Base-by-base conservation (phyloP, 2,888 invertebrate genomes). In the Melanchra persicariae region DNA sequence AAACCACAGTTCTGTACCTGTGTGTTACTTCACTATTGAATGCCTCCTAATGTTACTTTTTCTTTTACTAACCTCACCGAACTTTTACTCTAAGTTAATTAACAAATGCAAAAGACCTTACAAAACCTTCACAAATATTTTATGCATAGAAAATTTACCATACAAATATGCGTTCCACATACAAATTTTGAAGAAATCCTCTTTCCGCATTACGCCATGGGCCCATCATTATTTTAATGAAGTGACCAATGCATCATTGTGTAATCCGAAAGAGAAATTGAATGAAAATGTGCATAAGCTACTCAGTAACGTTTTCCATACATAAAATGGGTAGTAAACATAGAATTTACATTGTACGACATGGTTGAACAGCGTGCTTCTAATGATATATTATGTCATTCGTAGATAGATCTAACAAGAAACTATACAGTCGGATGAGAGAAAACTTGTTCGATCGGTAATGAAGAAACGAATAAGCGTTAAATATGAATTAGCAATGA, bases 241-340 rank as follows among this genome's bases (percentile, higher is more conserved):
- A 68, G 62, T 74, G 55, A 70, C 70, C 63, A 54, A 69, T 65
- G 62, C 7, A 37, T 70, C 34, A 77, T 85, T 84, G 71, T 85
- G 83, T 68, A 84, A 84, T 70, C 34, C 37, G 60, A 83, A 83
- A 84, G 83, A 66, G 85, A 83, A 83, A 85, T 57, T 80, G 61
- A 74, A 84, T 66, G 74, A 79, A 77, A 80, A 79, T 65, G n/a
- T 58, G 47, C 54, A 19, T 71, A 54, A 45, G 58, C 69, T 64
- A 54, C 45, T 76, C 72, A 68, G 63, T 66, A 52, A 68, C 77
- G 77, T 70, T 83, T 83, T 64, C 66, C 62, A 58, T 57, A 26
- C 66, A 75, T 71, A 69, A 80, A 75, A 64, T 49, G 12, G 37
- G 57, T 54, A 57, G 45, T 75, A 74, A 80, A 75, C 69, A 61